Evolutionary conservation across 2,797 vertebrate species (phyloP).

Genomic region (Phrynocephalus guinanensis): DNA sequence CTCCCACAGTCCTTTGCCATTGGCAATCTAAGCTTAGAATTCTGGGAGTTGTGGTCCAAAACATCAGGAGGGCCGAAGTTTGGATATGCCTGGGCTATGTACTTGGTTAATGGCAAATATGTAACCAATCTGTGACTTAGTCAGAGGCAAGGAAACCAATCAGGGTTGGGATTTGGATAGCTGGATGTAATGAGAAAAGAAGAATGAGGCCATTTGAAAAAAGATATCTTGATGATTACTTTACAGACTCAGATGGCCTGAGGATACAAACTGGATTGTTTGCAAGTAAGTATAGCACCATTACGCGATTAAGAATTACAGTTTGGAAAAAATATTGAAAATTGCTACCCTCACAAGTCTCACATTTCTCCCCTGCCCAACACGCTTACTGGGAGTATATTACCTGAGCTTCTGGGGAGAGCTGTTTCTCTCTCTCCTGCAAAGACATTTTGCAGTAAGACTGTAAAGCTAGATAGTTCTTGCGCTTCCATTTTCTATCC

Average conservation of each 20-base stretch:
- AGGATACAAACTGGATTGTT: slow-evolving; percentile 3
- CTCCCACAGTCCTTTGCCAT: too few relatives aligned
- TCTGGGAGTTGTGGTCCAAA: too few relatives aligned
- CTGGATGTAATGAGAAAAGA: background rate
- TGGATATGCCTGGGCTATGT: background rate
- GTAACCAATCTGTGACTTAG: background rate
- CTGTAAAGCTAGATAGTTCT: slow-evolving; percentile 97
- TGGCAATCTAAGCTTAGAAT: too few relatives aligned
- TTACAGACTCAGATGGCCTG: background rate
- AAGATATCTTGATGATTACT: background rate
- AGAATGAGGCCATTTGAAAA: too few relatives aligned
- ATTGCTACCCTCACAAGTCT: slow-evolving; percentile 15
- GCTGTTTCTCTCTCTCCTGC: slow-evolving; percentile 95
- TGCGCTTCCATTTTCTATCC: slow-evolving; percentile 99
- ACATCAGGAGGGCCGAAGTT: too few relatives aligned
- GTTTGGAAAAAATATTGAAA: background rate
- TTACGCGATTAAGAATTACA: background rate
- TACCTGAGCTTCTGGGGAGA: slow-evolving; percentile 96
- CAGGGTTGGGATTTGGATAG: background rate
- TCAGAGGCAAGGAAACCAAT: background rate
- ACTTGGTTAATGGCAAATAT: background rate
- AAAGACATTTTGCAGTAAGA: slow-evolving; percentile 97
- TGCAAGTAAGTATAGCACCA: slow-evolving; percentile 9
- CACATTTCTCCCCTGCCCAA: accelerated
- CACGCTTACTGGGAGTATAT: background rate